Conservation (phyloP, 1,140 invertebrate species). For the Drosophila orena region DNA sequence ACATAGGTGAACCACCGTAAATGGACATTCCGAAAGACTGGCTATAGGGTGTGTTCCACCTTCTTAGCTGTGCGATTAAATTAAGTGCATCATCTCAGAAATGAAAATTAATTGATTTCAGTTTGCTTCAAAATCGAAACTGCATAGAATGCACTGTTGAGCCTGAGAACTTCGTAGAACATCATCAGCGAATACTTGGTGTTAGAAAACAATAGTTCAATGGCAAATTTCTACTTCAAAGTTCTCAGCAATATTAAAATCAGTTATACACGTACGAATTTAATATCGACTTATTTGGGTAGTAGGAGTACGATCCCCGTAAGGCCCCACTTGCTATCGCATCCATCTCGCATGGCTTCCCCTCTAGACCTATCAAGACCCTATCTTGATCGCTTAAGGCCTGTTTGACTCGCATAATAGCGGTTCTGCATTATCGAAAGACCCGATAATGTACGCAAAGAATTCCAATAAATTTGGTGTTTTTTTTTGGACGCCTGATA, state of each 20-base stretch:
- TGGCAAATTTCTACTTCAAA: too few species aligned
- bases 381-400: slow-evolving; percentile 72
- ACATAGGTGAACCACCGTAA: slow-evolving; percentile 37
- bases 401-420: slow-evolving; percentile 61
- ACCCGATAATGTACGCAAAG: slow-evolving; percentile 39
- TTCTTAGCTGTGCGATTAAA: slow-evolving; percentile 13
- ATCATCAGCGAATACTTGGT: not conserved
- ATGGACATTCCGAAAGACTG: slow-evolving; percentile 35
- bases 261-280: too few species aligned
- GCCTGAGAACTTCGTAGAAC: too few species aligned
- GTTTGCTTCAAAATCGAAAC: not conserved
- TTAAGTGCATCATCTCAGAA: slow-evolving; percentile 4
- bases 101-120: not conserved
- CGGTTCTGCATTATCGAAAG: slow-evolving; percentile 46
- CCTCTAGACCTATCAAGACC: not conserved
- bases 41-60: slow-evolving; percentile 23
- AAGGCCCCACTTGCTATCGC: slow-evolving; percentile 12
- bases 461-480: slow-evolving; percentile 50
- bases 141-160: not conserved
- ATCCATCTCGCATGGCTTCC: slow-evolving; percentile 4
- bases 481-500: slow-evolving; percentile 27
- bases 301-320: not conserved
- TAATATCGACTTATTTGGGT: slow-evolving; percentile 7
- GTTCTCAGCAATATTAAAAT: too few species aligned
- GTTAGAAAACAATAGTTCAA: too few species aligned